Conservation (phyloP, 2,888 invertebrate genomes). For the Apeira syringaria region DNA sequence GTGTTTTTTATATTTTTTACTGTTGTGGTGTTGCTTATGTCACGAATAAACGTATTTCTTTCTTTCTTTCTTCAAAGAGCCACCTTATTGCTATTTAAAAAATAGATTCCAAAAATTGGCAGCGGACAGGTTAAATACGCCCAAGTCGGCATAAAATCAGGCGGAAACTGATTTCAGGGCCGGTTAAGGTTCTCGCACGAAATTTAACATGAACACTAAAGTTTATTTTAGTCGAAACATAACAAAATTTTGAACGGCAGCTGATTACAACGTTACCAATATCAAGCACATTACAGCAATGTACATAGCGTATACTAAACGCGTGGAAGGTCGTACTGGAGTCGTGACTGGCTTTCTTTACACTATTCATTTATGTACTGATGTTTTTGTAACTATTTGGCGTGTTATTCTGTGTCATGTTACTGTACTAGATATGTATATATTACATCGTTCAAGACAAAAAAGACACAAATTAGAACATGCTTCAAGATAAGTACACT, state of each 20-base stretch:
- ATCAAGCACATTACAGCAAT: constrained; percentile 13
- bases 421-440: not conserved
- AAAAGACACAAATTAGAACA: too few species aligned
- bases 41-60: too few species aligned
- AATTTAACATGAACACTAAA: not conserved
- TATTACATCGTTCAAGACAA: not conserved
- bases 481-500: too few species aligned
- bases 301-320: constrained; percentile 14
- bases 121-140: too few species aligned
- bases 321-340: constrained; percentile 9
- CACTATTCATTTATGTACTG: constrained; percentile 7
- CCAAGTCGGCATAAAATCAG: too few species aligned
- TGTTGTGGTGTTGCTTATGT: too few species aligned
- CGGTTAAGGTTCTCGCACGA: not conserved
- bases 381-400: constrained; percentile 1
- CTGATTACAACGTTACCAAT: not conserved
- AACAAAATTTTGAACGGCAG: constrained; percentile 9
- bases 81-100: too few species aligned
- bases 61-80: too few species aligned
- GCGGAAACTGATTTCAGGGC: too few species aligned
- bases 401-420: not conserved
- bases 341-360: constrained; percentile 22
- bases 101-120: too few species aligned
- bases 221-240: not conserved
- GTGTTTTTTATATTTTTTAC: too few species aligned